Evolutionary conservation across 2,797 vertebrate species (phyloP).

Genomic region (Spinus pinus): DNA sequence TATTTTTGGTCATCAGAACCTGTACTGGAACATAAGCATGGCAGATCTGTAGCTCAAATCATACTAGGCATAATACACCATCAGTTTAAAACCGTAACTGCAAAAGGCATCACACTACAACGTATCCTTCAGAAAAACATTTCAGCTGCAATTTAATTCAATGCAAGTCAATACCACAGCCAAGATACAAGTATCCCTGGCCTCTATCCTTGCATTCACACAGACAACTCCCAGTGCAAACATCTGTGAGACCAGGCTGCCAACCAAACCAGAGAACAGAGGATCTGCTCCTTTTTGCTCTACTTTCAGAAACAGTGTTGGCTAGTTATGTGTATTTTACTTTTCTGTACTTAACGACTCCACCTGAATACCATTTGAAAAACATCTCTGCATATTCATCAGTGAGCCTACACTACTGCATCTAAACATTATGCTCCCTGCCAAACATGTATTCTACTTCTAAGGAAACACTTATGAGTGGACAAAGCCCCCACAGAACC

Average conservation of each 20-base stretch:
- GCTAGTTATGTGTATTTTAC: not conserved
- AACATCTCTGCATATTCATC: not conserved
- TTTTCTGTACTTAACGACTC: not conserved
- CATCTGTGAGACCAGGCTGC: not conserved
- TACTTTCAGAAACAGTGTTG: not conserved
- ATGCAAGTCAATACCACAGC: fast-evolving
- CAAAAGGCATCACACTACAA: not conserved
- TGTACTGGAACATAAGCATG: not conserved
- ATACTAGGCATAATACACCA: not conserved
- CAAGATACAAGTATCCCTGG: not conserved
- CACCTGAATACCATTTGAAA: not conserved
- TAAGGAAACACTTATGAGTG: not conserved
- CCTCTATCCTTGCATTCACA: not conserved
- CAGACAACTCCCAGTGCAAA: not conserved
- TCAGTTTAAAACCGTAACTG: not conserved
- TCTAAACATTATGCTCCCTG: not conserved
- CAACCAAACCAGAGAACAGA: not conserved
- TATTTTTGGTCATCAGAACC: not conserved
- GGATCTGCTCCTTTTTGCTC: not conserved
- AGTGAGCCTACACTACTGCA: not conserved
- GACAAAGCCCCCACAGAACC: not conserved
- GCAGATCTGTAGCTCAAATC: not conserved
- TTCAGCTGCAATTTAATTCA: not conserved
- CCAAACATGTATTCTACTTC: not conserved
- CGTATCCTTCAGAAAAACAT: not conserved